Base-by-base conservation (phyloP, 2,113 vertebrate genomes). In the Pyrgilauda ruficollis region DNA sequence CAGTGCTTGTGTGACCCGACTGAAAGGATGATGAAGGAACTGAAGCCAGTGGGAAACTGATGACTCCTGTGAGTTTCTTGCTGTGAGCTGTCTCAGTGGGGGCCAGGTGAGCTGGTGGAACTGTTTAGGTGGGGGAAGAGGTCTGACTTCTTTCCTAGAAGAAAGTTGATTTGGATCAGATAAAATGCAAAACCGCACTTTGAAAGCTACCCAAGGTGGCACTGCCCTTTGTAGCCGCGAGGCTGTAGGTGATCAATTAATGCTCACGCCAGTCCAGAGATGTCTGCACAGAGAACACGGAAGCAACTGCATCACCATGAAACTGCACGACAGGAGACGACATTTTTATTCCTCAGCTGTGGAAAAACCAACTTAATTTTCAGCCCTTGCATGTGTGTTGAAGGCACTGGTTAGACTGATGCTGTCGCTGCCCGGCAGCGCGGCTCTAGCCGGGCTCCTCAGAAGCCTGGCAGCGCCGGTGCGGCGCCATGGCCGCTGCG, bases 401-500 rank as follows among this genome's bases (percentile, higher is more conserved):
- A 37, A 37, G 12, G 55, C 72, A 30, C 41, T 30, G 28, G 21
- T 22, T 9, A 33, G 64, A 16, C n/a, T 44, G 41, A 10, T 3
- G 47, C 22, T 46, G 19, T 44, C 0, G 67, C 47, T 31, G 74
- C 62, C 41, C 8, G 14, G 72, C 56, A 30, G 49, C 1, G 1
- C 3, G 1, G 23, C 26, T 67, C 52, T n/a, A 49, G 33, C 2
- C 1, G 15, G 11, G 27, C 46, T 78, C 41, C 3, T 1, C 5
- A 3, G 1, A 11, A 63, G 21, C 68, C 16, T 7, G 26, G 31
- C 7, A 8, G 15, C 39, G 16, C 6, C 2, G 0, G 10, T 19
- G 41, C 19, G 1, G 24, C 0, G 0, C 73, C 77, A 31, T 2
- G 17, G 74, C 33, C 0, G 2, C 55, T 5, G 30, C 0, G 2